Conservation (phyloP, 1,140 invertebrate species). For the Tetragnatha versicolor region DNA sequence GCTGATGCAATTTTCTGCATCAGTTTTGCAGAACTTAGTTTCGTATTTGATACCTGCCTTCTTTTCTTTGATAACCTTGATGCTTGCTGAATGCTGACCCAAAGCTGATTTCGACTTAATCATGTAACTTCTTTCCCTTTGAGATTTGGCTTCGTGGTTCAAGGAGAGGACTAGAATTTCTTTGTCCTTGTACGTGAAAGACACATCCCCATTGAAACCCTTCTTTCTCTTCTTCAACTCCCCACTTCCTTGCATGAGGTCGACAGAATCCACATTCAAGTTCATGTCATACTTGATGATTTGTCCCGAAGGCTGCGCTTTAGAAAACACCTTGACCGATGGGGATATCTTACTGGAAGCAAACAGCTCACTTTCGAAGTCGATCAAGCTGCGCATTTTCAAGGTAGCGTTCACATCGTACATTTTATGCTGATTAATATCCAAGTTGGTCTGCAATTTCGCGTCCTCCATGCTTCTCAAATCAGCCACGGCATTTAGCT, state of each 20-base stretch:
- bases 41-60: slow-evolving; percentile 30
- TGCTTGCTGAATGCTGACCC: neutral
- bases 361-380: slow-evolving; percentile 20
- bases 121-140: slow-evolving; percentile 39
- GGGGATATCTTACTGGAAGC: slow-evolving; percentile 36
- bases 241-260: slow-evolving; percentile 22
- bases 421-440: slow-evolving; percentile 33
- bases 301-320: slow-evolving; percentile 18
- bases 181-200: slow-evolving; percentile 39
- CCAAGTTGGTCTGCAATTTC: slow-evolving; percentile 40
- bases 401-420: slow-evolving; percentile 40
- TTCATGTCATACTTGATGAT: slow-evolving; percentile 29
- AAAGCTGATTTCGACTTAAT: slow-evolving; percentile 20
- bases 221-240: slow-evolving; percentile 44
- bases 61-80: slow-evolving; percentile 18
- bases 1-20: slow-evolving; percentile 20
- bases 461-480: slow-evolving; percentile 48
- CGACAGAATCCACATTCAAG: slow-evolving; percentile 29
- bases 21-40: slow-evolving; percentile 24
- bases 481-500: slow-evolving; percentile 42
- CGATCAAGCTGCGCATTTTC: slow-evolving; percentile 16
- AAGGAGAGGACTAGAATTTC: slow-evolving; percentile 15
- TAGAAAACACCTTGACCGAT: slow-evolving; percentile 29
- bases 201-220: slow-evolving; percentile 41
- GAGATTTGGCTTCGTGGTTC: slow-evolving; percentile 24